phyloP scores from a whole-genome alignment of 2,888 invertebrate species.

The Eremobia ochroleuca region DNA sequence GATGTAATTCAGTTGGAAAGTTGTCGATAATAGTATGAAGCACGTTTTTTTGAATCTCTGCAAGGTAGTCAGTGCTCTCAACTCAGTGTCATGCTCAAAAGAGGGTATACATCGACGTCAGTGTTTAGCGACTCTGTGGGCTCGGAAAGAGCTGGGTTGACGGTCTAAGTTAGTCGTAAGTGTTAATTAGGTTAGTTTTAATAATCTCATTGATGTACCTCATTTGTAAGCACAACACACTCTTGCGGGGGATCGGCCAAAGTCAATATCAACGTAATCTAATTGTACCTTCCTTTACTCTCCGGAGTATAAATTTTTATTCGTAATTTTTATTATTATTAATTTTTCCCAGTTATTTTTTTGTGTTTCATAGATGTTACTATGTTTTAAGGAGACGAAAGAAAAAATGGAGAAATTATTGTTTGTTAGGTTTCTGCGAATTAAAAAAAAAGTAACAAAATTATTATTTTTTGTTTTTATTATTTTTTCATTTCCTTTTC shows the following conservation, averaged over 20 bases:
- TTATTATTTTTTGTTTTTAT: conserved; percentile 85
- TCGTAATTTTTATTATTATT: conserved; percentile 87
- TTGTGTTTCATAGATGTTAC: conserved; percentile 92
- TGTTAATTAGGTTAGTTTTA: conserved; percentile 87
- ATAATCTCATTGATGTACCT: conserved; percentile 90
- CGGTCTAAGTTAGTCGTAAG: conserved; percentile 83
- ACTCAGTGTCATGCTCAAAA: conserved; percentile 82
- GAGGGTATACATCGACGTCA: conserved; percentile 74
- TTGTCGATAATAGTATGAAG: conserved; percentile 60
- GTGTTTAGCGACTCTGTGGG: conserved; percentile 68
- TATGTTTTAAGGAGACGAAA: conserved; percentile 90
- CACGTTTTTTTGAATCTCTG: conserved; percentile 88
- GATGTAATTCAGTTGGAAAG: conserved; percentile 53
- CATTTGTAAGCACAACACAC: conserved; percentile 77
- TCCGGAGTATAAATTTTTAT: conserved; percentile 89
- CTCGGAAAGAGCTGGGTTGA: conserved; percentile 79
- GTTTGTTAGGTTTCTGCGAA: conserved; percentile 92
- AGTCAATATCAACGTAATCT: conserved; percentile 84
- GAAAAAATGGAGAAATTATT: conserved; percentile 88
- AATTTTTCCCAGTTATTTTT: conserved; percentile 88
- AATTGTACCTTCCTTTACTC: conserved; percentile 90
- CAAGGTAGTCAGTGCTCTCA: conserved; percentile 86
- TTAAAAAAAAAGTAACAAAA: conserved; percentile 91
- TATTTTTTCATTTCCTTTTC: conserved; percentile 76
- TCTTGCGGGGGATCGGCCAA: conserved; percentile 81